Percentiles rank a stretch among this genome's conserved stretches.
These are phyloP conservation scores for Xestia xanthographa DNA, from an alignment of 2,888 invertebrate species.

Conservation along the genomic window DNA sequence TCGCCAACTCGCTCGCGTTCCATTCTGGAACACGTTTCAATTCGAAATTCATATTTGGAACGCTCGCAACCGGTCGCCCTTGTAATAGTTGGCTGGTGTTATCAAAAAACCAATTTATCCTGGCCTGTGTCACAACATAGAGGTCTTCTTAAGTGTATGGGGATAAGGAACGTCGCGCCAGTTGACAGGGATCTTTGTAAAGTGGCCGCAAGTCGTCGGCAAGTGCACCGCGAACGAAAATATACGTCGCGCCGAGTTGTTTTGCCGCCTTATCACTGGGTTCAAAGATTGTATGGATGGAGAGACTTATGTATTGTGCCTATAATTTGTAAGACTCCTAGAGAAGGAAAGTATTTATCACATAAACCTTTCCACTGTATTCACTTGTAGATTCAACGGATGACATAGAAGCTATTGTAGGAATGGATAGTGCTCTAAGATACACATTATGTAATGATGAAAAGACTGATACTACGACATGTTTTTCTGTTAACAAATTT, in stretches of 20 bases:
- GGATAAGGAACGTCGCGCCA: conserved; percentile 70
- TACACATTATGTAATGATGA: not conserved
- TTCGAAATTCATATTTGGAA: conserved; percentile 89
- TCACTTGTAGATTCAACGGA: not conserved
- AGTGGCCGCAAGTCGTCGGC: conserved; percentile 85
- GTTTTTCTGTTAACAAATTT: not conserved
- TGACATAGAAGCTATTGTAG: not conserved
- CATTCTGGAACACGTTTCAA: conserved; percentile 86
- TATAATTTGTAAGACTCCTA: conserved; percentile 50
- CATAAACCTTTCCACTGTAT: not conserved
- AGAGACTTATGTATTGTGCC: conserved; percentile 47
- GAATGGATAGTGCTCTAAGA: not conserved
- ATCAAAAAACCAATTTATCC: conserved; percentile 81
- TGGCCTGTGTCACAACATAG: conserved; percentile 77
- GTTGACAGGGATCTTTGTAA: conserved; percentile 79
- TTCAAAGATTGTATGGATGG: conserved; percentile 77
- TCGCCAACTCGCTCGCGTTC: conserved; percentile 75
- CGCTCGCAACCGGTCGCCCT: conserved; percentile 89
- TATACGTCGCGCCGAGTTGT: conserved; percentile 89
- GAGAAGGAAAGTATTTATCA: conserved; percentile 4
- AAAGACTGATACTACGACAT: not conserved
- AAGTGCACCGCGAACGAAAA: conserved; percentile 90
- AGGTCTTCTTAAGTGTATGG: conserved; percentile 65
- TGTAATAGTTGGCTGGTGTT: conserved; percentile 90
- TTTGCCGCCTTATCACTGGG: conserved; percentile 90